A percentile compares a stretch with the other conserved stretches of the same genome.
Conservation (phyloP, 2,113 vertebrate genomes). For the Apteryx owenii region DNA sequence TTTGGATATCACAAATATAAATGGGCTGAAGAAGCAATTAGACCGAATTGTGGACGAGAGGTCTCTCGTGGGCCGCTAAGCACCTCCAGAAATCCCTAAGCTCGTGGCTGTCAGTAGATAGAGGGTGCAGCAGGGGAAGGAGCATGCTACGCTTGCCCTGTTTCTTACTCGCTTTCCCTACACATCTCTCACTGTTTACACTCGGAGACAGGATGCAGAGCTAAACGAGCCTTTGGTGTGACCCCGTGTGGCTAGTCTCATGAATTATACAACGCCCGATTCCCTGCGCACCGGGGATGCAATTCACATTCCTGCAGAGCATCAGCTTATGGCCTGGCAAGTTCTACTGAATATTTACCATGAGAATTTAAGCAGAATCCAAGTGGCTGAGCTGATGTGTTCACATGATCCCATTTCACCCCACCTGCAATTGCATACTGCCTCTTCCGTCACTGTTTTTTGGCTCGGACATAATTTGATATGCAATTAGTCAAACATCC, state of each 20-base stretch:
- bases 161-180: background rate
- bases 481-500: background rate
- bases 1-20: background rate
- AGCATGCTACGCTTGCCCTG: background rate
- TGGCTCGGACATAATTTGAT: background rate
- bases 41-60: background rate
- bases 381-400: background rate
- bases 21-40: constrained; percentile 23
- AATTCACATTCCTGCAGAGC: background rate
- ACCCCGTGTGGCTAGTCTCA: too few relatives aligned
- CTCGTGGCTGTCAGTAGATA: background rate
- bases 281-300: too few relatives aligned
- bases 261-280: too few relatives aligned
- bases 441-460: background rate
- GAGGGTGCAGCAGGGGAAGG: background rate
- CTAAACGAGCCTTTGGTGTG: too few relatives aligned
- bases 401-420: background rate
- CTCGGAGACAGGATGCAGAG: background rate
- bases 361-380: background rate
- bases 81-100: background rate
- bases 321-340: background rate
- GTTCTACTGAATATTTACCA: background rate
- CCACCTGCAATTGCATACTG: background rate
- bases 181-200: background rate
- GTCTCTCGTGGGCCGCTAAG: background rate